phyloP scores from a whole-genome alignment of 30 jellyfish, hydroid and myxozoan genomes.

The Turritopsis rubra region DNA sequence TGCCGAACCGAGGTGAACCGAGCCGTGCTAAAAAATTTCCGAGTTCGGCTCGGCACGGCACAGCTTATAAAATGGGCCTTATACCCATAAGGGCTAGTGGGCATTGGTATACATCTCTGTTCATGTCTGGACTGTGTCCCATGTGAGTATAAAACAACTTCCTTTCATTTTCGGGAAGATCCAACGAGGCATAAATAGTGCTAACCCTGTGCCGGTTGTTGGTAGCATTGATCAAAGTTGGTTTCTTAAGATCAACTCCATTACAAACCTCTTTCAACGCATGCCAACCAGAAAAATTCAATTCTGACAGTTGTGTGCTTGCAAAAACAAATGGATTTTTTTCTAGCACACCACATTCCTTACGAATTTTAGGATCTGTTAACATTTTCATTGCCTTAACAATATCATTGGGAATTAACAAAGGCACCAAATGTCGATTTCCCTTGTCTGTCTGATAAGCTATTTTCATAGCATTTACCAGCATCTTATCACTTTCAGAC shows the following conservation, averaged over 20 bases:
- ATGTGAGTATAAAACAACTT: slow-evolving; percentile 12
- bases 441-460: slow-evolving; percentile 10
- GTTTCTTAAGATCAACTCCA: neutral
- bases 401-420: neutral
- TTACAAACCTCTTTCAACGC: slow-evolving; percentile 4
- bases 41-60: neutral
- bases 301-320: slow-evolving; percentile 5
- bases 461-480: slow-evolving; percentile 9
- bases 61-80: neutral
- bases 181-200: slow-evolving; percentile 5
- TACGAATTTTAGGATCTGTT: slow-evolving; percentile 14
- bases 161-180: slow-evolving; percentile 10
- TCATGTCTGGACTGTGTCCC: slow-evolving; percentile 12
- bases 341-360: neutral
- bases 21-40: neutral
- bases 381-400: neutral
- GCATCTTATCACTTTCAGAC: slow-evolving; percentile 1
- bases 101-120: neutral
- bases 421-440: slow-evolving; percentile 16
- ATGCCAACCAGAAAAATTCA: slow-evolving; percentile 13
- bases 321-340: neutral
- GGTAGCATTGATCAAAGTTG: neutral
- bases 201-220: slow-evolving; percentile 7
- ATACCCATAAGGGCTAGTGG: slow-evolving; percentile 11
- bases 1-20: slow-evolving; percentile 6